A percentile compares a stretch with the other conserved stretches of the same genome.
phyloP scores from a whole-genome alignment of 2,113 vertebrate species.

The Mirounga angustirostris region DNA sequence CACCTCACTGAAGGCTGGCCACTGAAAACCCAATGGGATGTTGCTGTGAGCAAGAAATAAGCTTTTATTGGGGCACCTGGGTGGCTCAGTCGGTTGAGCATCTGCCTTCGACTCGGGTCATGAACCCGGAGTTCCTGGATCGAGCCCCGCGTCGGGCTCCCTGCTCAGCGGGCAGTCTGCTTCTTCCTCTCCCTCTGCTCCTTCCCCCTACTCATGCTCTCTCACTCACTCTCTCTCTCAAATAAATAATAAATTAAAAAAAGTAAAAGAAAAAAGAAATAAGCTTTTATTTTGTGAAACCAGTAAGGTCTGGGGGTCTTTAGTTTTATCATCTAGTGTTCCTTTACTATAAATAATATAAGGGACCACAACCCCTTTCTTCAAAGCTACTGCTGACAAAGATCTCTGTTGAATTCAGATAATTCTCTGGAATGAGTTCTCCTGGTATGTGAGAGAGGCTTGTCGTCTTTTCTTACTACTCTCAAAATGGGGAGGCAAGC shows the following conservation, averaged over 20 bases:
- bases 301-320: neutral
- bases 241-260: neutral
- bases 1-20: neutral
- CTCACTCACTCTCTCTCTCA: neutral
- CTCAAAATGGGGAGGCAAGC: neutral
- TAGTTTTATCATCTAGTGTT: conserved; percentile 6
- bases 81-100: too few relatives aligned
- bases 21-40: neutral
- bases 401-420: conserved; percentile 31
- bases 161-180: neutral
- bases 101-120: neutral
- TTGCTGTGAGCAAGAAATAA: neutral
- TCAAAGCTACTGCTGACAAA: conserved; percentile 13
- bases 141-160: neutral
- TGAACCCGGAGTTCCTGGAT: neutral
- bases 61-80: neutral
- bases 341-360: neutral
- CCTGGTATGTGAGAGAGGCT: neutral
- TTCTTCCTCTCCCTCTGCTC: neutral
- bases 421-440: neutral
- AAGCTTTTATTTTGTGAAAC: neutral
- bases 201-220: neutral
- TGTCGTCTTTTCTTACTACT: neutral
- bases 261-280: neutral
- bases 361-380: neutral